These are phyloP conservation scores for Dipodomys spectabilis DNA, from an alignment of 2,113 vertebrate species.

Conservation along the genomic window DNA sequence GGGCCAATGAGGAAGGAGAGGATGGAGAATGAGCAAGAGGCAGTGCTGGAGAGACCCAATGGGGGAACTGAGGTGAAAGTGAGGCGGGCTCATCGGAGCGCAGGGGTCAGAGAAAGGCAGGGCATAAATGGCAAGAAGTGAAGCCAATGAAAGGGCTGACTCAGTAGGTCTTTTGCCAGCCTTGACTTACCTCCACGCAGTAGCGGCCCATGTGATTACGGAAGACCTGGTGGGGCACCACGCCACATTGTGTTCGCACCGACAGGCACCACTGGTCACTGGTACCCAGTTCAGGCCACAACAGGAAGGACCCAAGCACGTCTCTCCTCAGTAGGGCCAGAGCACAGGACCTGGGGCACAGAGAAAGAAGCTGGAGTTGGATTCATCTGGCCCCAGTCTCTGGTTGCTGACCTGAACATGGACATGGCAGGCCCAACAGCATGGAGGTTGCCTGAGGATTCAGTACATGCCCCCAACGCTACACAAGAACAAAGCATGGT, in stretches of 20 bases:
- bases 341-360: slow-evolving; percentile 87
- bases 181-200: slow-evolving; percentile 89
- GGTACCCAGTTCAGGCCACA: slow-evolving; percentile 89
- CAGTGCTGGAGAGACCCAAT: neutral
- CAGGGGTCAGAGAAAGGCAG: accelerated
- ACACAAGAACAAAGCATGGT: too few species aligned
- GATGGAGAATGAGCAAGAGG: neutral
- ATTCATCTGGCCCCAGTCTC: neutral
- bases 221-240: slow-evolving; percentile 87
- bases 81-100: neutral
- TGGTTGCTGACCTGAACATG: neutral
- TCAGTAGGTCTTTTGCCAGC: neutral
- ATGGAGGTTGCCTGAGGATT: neutral
- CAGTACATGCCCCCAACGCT: neutral
- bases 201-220: slow-evolving; percentile 88
- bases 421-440: neutral
- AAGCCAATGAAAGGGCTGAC: accelerated
- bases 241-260: slow-evolving; percentile 90
- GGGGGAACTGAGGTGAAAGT: neutral
- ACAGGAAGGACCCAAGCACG: slow-evolving; percentile 91
- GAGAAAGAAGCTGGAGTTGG: neutral
- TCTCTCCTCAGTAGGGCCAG: slow-evolving; percentile 90
- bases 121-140: neutral
- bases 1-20: neutral
- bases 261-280: slow-evolving; percentile 89